Base-by-base conservation (phyloP, 2,888 invertebrate species). In the Schizotus pectinicornis region DNA sequence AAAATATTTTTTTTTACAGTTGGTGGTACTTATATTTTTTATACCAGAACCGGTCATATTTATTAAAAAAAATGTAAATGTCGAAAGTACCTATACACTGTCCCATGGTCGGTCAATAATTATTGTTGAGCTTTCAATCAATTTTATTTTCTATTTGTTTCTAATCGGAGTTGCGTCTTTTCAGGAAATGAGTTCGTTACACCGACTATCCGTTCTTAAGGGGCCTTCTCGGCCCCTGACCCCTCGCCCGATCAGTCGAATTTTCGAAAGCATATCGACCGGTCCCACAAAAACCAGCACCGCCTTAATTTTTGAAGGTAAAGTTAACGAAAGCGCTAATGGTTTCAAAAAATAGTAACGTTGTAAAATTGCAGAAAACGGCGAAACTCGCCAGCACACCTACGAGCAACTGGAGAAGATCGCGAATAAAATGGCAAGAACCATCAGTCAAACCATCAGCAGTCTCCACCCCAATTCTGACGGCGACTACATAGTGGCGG, bases 401-500 rank as follows among this genome's bases (percentile, higher is more conserved):
- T 89, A 86, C 69, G 75, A 81, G 0, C 82, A 86, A 63, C 72
- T 89, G 43, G 83, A 86, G 36, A 77, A 77, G 1, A 75, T 82
- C 6, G 82, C 85, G 5, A 88, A 88, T 69, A 82, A 83, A 32
- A 70, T 89, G 14, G 85, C 87, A 0, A 77, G 84, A 9, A 82
- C 81, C 0, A 80, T 90, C 33, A 71, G 81, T 0, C 72, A 80
- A 12, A 78, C 78, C 30, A 82, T 84, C 7, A 64, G 77, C 41
- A 65, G 78, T 0, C 61, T 79, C 0, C 80, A 81, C 0, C 69
- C 81, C 7, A 89, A 90, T 73, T 74, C 79, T 2, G 91, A 92
- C 74, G 87, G 88, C 0, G 89, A 92, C 74, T 88, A 79, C 67
- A 86, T 92, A 7, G 82, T 94, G 0, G 92, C 90, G 0, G 89